phyloP scores from a whole-genome alignment of 2,113 vertebrate species.

The Mus spicilegus region DNA sequence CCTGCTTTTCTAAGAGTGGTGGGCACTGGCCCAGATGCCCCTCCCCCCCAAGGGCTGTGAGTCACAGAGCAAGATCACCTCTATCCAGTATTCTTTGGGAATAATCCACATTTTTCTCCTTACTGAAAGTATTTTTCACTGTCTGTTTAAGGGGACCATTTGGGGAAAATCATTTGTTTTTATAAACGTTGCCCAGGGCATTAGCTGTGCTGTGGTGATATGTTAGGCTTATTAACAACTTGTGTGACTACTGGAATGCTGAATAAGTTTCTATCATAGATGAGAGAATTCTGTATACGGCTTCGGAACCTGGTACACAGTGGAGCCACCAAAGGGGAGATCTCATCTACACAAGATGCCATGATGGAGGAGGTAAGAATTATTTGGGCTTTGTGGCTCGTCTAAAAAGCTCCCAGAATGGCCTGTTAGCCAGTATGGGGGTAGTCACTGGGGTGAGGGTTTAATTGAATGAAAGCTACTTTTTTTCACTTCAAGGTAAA shows the following conservation, averaged over 20 bases:
- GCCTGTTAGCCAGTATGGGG: neutral
- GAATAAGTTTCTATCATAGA: conserved; percentile 85
- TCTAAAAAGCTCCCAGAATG: conserved; percentile 24
- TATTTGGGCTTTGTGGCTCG: neutral
- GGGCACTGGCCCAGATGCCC: neutral
- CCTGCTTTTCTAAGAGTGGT: neutral
- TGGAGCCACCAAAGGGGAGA: conserved; percentile 89
- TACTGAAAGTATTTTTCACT: conserved; percentile 45
- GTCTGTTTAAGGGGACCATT: conserved; percentile 23
- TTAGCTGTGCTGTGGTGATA: conserved; percentile 4
- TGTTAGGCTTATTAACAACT: conserved; percentile 41
- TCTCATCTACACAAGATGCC: conserved; percentile 90
- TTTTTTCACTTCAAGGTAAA: neutral
- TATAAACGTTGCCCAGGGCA: conserved; percentile 25
- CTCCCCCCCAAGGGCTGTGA: neutral
- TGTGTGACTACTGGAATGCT: conserved; percentile 25
- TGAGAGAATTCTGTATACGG: conserved; percentile 96
- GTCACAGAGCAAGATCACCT: neutral
- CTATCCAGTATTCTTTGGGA: neutral
- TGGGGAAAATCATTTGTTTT: conserved; percentile 23
- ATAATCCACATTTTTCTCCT: neutral
- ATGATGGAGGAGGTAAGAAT: conserved; percentile 97
- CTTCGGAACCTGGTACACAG: conserved; percentile 95
- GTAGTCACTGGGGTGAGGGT: neutral
- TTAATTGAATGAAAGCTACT: conserved; percentile 53